Evolutionary conservation across 2,797 vertebrate species (phyloP), one percentile per base, ranked within the genome.

Genomic region (Eutrigla gurnardus): DNA sequence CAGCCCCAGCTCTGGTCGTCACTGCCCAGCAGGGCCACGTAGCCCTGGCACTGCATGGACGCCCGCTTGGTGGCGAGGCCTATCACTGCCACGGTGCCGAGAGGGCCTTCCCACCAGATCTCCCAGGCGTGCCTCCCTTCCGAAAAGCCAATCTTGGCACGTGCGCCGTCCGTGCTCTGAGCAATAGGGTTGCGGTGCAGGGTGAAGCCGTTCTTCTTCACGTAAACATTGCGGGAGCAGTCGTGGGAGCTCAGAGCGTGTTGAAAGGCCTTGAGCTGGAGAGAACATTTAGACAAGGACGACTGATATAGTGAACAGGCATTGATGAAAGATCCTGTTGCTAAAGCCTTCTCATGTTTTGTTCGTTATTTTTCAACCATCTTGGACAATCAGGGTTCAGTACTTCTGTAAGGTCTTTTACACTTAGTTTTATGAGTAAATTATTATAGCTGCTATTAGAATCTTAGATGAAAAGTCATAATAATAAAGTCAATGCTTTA

Each of bases 1-100:
- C 98, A 99, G 83, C 98, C 98, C 98, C 98, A 99, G 91, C 98
- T 99, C 94, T 99, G 98, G 93, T 99, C 98, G 1, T 99, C 98
- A 0, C 97, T 98, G 55, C 98, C 98, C 85, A 99, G 93, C 75
- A 99, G 94, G 4, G 97, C 98, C 87, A 99, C 97, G 4, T 99
- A 99, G n/a, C 98, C 98, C 86, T 99, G 98, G 88, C 98, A 99
- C 92, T 99, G 98, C 97, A 99, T 97, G 70, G 96, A 93, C 0
- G 98, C 98, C 63, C 97, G 94, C 89, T 99, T 99, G 0, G 98
- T 99, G 84, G 98, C 98, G 1, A 99, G 96, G 86, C 98, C 98
- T 35, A 99, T 98, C 66, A 99, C 98, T 0, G 98, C 98, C 85
- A 99, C 98, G 0, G 98, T 99, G 77, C 98, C 98, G 4, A 99